phyloP scores from a whole-genome alignment of 2,113 vertebrate genomes.

The Xerus inauris region DNA sequence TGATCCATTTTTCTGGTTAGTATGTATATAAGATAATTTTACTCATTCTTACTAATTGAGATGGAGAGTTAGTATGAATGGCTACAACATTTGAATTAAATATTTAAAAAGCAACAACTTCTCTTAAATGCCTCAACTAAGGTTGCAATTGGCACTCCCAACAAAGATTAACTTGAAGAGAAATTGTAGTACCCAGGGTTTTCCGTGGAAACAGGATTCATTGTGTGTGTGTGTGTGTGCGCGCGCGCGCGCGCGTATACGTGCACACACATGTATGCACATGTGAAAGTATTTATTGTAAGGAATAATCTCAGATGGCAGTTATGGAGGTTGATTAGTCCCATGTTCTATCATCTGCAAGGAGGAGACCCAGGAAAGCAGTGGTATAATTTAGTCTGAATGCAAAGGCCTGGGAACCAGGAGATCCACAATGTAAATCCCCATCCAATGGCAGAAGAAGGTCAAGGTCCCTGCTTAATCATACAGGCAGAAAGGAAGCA shows the following conservation, averaged over 20 bases:
- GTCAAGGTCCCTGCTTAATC: background rate
- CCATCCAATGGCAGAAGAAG: background rate
- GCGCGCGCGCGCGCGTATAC: background rate
- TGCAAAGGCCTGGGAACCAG: background rate
- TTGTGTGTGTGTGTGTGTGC: too few relatives aligned
- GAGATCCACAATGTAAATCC: too few relatives aligned
- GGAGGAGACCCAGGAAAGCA: background rate
- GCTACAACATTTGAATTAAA: background rate
- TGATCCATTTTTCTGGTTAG: background rate
- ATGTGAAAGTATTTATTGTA: background rate
- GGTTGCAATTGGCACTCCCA: background rate
- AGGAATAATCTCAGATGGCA: background rate
- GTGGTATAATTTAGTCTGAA: background rate
- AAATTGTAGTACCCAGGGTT: background rate
- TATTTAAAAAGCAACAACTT: background rate
- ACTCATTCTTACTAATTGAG: background rate
- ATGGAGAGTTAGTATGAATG: background rate
- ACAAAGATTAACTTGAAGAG: background rate
- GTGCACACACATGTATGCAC: accelerated
- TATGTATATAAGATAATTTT: background rate
- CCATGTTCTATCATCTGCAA: background rate
- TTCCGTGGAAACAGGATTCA: background rate
- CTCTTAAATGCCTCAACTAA: background rate
- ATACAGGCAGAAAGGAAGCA: background rate
- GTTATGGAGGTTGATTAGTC: background rate